These are phyloP conservation scores for Otis tarda DNA, from an alignment of 2,113 vertebrate species.

Conservation along the genomic window DNA sequence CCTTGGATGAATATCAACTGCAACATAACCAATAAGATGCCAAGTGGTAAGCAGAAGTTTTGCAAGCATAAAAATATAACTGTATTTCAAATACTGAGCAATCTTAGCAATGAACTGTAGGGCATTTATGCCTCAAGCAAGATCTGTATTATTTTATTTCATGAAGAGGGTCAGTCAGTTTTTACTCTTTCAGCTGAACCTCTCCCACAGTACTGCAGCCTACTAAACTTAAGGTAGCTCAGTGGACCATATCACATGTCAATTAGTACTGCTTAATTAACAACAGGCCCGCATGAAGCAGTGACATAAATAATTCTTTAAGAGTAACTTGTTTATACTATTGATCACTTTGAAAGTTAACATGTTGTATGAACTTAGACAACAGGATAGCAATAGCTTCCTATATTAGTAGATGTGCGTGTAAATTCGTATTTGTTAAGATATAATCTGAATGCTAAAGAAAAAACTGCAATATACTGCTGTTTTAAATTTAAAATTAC, in stretches of 20 bases:
- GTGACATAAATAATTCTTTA: neutral
- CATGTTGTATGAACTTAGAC: neutral
- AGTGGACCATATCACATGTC: neutral
- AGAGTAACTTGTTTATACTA: neutral
- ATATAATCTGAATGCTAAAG: neutral
- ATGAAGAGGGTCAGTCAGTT: neutral
- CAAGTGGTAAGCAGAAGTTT: conserved; percentile 15
- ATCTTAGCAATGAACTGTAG: neutral
- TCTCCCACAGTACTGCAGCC: neutral
- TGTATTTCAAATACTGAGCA: neutral
- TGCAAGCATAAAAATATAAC: neutral
- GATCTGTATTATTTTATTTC: neutral
- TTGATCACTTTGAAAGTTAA: neutral
- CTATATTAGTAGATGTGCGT: neutral
- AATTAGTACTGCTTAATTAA: neutral
- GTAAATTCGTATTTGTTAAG: neutral
- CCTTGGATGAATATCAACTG: conserved; percentile 44
- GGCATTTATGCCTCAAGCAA: neutral
- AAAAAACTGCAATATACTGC: neutral
- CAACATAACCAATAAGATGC: neutral
- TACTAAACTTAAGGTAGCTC: neutral
- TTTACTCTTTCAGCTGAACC: neutral
- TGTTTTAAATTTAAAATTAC: neutral
- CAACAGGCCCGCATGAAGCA: neutral
- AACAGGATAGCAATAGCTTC: neutral